phyloP scores from a whole-genome alignment of 2,113 vertebrate genomes.

The Manacus vitellinus region DNA sequence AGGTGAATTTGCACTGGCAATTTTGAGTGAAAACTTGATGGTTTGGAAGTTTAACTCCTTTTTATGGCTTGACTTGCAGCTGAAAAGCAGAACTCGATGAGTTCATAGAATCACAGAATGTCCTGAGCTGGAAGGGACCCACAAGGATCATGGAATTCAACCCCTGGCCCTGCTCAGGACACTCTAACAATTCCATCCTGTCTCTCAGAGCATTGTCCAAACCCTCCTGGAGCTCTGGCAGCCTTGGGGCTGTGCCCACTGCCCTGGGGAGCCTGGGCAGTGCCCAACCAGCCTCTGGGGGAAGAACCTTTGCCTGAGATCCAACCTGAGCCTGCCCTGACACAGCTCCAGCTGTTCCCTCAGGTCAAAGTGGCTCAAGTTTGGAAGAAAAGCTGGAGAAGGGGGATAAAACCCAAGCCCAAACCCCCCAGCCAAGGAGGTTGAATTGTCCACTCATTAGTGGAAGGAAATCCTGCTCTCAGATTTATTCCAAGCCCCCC shows the following conservation, averaged over 20 bases:
- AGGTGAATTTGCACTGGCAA: background rate
- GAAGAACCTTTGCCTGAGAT: fast-evolving
- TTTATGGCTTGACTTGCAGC: background rate
- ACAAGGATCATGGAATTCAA: background rate
- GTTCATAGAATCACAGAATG: background rate
- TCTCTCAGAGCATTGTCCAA: fast-evolving
- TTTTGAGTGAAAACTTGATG: background rate
- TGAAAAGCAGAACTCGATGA: background rate
- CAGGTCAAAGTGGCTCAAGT: background rate
- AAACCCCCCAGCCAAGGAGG: background rate
- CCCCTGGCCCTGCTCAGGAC: background rate
- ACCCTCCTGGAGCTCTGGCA: background rate
- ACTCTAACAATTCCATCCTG: background rate
- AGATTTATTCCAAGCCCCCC: background rate
- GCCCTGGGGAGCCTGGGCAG: background rate
- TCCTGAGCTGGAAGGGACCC: background rate
- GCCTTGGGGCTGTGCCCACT: background rate
- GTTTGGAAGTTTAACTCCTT: background rate
- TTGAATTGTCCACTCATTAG: background rate
- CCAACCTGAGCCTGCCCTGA: fast-evolving
- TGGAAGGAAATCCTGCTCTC: background rate
- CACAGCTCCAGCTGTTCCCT: fast-evolving
- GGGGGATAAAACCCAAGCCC: background rate
- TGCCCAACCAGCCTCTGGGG: background rate
- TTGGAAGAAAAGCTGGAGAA: background rate